A percentile compares a stretch with the other conserved stretches of the same genome.
Conservation (phyloP, 2,113 vertebrate genomes). For the Saiga tatarica region DNA sequence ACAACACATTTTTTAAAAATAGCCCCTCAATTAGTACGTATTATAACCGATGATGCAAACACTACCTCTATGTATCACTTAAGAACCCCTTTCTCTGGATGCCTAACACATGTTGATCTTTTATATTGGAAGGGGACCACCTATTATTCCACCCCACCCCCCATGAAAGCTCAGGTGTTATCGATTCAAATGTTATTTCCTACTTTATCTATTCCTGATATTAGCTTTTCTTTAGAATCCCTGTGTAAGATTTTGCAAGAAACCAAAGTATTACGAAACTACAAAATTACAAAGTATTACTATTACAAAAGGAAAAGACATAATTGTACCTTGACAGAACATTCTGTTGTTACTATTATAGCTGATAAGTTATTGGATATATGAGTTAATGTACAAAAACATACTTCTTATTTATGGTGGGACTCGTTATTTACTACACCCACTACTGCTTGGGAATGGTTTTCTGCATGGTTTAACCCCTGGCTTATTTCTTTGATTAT, state of each 20-base stretch:
- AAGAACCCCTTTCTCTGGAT: neutral
- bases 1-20: neutral
- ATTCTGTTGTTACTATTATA: neutral
- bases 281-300: neutral
- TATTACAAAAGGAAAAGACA: neutral
- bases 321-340: neutral
- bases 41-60: neutral
- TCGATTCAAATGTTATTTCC: neutral
- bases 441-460: neutral
- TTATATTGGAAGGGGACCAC: neutral
- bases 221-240: neutral
- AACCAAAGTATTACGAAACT: neutral
- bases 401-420: neutral
- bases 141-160: neutral
- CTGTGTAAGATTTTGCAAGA: neutral
- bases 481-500: neutral
- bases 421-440: neutral
- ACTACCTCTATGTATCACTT: neutral
- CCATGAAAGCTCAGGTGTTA: neutral
- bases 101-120: neutral
- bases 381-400: neutral
- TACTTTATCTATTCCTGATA: neutral
- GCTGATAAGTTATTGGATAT: neutral
- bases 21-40: neutral
- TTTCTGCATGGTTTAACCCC: neutral